Percentiles rank a stretch among this genome's conserved stretches.
Conservation (phyloP, 2,888 invertebrate species). For the Megastigmus dorsalis region DNA sequence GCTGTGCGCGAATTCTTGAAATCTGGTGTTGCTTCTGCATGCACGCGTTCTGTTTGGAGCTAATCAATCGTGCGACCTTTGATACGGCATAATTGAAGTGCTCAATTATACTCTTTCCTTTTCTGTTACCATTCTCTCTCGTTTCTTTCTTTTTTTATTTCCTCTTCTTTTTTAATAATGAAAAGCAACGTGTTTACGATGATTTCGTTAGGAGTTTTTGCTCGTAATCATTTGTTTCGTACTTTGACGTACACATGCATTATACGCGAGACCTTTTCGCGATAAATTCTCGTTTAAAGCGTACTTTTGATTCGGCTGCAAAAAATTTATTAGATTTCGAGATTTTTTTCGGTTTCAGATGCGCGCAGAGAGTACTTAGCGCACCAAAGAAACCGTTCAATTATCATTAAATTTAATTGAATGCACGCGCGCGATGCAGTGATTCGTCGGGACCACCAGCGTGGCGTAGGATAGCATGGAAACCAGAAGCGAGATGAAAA, state of each 20-base stretch:
- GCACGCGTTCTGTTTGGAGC: no score
- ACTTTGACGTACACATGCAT: background rate
- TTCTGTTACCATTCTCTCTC: no score
- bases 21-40: slow-evolving; percentile 15
- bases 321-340: background rate
- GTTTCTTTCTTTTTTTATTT: no score
- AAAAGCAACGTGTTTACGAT: no score
- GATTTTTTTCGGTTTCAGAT: background rate
- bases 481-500: slow-evolving; percentile 25
- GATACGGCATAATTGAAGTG: slow-evolving; percentile 1
- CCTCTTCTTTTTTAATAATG: no score
- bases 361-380: background rate
- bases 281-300: background rate
- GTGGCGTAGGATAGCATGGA: background rate
- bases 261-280: no score
- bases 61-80: slow-evolving; percentile 19
- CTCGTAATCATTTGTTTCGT: no score
- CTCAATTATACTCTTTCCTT: no score
- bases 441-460: slow-evolving; percentile 3
- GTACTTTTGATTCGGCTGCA: no score
- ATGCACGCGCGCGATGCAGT: background rate
- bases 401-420: slow-evolving; percentile 33
- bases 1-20: slow-evolving; percentile 26
- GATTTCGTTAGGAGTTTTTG: no score
- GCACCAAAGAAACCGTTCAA: no score